These are phyloP conservation scores for Nematostella vectensis DNA, from an alignment of 92 coral and sea anemone species.

Conservation along the genomic window DNA sequence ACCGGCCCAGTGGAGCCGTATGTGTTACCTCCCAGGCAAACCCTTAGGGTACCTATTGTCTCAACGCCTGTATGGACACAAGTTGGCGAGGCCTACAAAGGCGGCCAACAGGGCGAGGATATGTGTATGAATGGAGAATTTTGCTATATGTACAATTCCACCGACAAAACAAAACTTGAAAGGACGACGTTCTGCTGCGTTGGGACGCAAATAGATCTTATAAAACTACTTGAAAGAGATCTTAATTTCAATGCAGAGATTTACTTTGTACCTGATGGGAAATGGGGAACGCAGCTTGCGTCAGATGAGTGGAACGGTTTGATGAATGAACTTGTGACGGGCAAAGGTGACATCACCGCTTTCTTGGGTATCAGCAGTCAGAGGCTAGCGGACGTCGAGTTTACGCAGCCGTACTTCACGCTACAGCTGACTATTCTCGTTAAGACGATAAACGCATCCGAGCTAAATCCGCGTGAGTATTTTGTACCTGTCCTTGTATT, in stretches of 20 bases:
- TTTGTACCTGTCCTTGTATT: no score
- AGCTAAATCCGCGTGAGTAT: background rate
- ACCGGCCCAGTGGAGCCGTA: conserved; percentile 20
- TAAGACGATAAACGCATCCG: conserved; percentile 6
- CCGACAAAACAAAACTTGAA: conserved; percentile 4
- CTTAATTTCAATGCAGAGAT: conserved; percentile 35
- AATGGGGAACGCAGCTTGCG: conserved; percentile 24
- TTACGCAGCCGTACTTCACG: conserved; percentile 37
- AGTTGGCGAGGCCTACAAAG: conserved; percentile 18
- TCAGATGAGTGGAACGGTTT: conserved; percentile 39
- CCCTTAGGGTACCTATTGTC: conserved; percentile 44
- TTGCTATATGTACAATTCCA: conserved; percentile 11
- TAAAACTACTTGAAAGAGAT: conserved; percentile 34
- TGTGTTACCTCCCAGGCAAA: conserved; percentile 19
- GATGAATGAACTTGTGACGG: conserved; percentile 32
- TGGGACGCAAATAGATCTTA: conserved; percentile 49
- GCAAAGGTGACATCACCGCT: conserved; percentile 39
- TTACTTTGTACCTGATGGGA: conserved; percentile 34
- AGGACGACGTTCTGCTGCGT: conserved; percentile 27
- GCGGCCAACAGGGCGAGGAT: background rate
- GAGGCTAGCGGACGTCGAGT: conserved; percentile 21
- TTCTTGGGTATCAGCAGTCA: conserved; percentile 24
- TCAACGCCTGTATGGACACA: conserved; percentile 31
- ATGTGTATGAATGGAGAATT: conserved; percentile 34
- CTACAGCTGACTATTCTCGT: conserved; percentile 51